Evolutionary conservation across 2,113 vertebrate genomes (phyloP), one percentile per base, ranked within the genome.

Genomic region (Eolophus roseicapilla): DNA sequence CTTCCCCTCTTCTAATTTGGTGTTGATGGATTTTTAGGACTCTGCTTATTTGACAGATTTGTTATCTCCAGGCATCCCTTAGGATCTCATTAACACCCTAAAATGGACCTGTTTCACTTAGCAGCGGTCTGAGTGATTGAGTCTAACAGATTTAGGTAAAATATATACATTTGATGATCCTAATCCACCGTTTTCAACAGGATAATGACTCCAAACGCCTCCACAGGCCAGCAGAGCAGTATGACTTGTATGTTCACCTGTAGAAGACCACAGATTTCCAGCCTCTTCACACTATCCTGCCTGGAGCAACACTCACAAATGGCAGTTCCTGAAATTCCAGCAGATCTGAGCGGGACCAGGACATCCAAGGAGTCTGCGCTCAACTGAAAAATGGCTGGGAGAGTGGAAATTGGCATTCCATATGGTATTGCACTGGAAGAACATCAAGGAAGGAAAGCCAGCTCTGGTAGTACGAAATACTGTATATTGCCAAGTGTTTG

Each of bases 81-180:
- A 53, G 35, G 35, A 52, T 53, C 31, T 47, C 19, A 24, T 14
- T 35, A 64, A 70, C 41, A 15, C 12, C 84, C 64, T 27, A 44
- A 68, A 60, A 27, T 2, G 7, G 37, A 39, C 8, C 1, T 6
- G 9, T 23, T 79, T 44, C 11, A 20, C 9, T 41, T 5, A 21
- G 44, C 43, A 69, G 67, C 50, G n/a, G 24, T n/a, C 10, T 0
- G 10, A 86, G 25, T 25, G 8, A 39, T 7, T 3, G 14, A 65
- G 33, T 21, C 1, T 4, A 44, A 19, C 19, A 35, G 17, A 33
- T 80, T 43, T 18, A 20, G n/a, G n/a, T 12, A 35, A 82, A 81
- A 50, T 4, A 3, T 1, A 3, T 24, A 46, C 23, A 75, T 33
- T 2, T 20, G 17, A 53, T 6, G 6, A 18, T 1, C 6, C 5